Percentiles rank a stretch among this genome's conserved stretches.
Evolutionary conservation across 2,797 vertebrate species (phyloP).

Genomic region (Telmatherina bonti): DNA sequence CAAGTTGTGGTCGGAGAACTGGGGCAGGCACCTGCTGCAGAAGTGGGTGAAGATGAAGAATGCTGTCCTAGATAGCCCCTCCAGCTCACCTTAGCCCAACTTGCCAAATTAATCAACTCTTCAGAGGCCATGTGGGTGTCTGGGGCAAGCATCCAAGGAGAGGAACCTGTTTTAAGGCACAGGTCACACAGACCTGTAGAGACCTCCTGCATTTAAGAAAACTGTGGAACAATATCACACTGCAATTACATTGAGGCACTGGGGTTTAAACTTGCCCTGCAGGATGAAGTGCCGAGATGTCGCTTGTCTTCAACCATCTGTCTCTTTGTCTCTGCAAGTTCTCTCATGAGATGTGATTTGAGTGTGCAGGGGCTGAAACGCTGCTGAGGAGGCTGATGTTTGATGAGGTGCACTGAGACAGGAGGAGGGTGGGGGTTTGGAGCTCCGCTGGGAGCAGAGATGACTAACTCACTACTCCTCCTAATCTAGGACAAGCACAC

Average conservation of each 20-base stretch:
- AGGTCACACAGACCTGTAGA: slow-evolving; percentile 71
- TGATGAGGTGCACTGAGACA: slow-evolving; percentile 76
- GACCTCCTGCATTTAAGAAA: slow-evolving; percentile 34
- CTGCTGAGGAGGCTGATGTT: slow-evolving; percentile 76
- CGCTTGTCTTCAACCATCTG: slow-evolving; percentile 73
- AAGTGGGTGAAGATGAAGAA: slow-evolving; percentile 86
- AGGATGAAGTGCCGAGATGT: slow-evolving; percentile 60
- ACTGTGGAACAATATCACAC: slow-evolving; percentile 32
- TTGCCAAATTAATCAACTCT: slow-evolving; percentile 81
- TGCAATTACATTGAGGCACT: slow-evolving; percentile 24
- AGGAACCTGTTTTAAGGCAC: slow-evolving; percentile 62
- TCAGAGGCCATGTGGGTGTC: slow-evolving; percentile 75
- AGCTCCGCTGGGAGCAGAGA: slow-evolving; percentile 71
- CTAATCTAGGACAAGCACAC: slow-evolving; percentile 87
- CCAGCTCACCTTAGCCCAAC: slow-evolving; percentile 77
- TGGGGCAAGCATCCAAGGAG: slow-evolving; percentile 71
- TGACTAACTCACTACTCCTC: slow-evolving; percentile 81
- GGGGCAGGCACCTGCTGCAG: slow-evolving; percentile 86
- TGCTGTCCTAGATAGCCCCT: slow-evolving; percentile 83
- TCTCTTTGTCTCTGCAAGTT: slow-evolving; percentile 65
- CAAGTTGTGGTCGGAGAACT: slow-evolving; percentile 77
- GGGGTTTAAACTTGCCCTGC: slow-evolving; percentile 58
- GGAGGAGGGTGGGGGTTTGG: slow-evolving; percentile 55
- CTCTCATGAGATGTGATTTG: slow-evolving; percentile 68
- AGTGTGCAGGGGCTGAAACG: slow-evolving; percentile 64